These are phyloP conservation scores for Naja naja DNA, from an alignment of 2,113 vertebrate species.

Conservation along the genomic window DNA sequence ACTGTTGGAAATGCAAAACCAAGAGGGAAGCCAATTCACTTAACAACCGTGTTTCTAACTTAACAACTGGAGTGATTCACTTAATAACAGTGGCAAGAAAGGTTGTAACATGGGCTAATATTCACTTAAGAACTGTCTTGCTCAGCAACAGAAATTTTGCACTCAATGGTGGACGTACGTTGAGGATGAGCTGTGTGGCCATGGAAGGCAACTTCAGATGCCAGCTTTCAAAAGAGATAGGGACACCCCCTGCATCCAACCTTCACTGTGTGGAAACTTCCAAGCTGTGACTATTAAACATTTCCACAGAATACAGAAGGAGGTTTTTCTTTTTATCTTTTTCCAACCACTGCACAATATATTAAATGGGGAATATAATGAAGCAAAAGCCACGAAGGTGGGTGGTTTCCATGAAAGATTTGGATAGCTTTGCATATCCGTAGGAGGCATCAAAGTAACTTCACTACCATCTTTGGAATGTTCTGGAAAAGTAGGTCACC, in stretches of 20 bases:
- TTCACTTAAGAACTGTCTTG: too few relatives aligned
- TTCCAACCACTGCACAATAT: neutral
- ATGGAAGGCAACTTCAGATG: neutral
- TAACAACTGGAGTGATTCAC: too few relatives aligned
- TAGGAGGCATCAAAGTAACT: neutral
- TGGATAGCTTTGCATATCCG: neutral
- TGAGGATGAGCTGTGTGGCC: neutral
- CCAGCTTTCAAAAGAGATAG: neutral
- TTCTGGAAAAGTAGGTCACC: neutral
- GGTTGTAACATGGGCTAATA: too few relatives aligned
- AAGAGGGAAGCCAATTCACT: too few relatives aligned
- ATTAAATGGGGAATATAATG: slow-evolving; percentile 15
- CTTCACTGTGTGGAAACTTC: slow-evolving; percentile 7
- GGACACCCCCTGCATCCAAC: neutral
- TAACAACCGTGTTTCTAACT: too few relatives aligned
- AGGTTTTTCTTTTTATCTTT: neutral
- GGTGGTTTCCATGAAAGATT: neutral
- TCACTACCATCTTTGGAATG: neutral
- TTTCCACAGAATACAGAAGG: slow-evolving; percentile 1
- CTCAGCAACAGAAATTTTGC: too few relatives aligned
- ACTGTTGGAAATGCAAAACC: too few relatives aligned
- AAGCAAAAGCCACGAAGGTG: slow-evolving; percentile 6
- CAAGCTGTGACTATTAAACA: neutral
- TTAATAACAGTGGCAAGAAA: too few relatives aligned
- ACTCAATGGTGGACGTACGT: too few relatives aligned